Conservation (phyloP, 2,113 vertebrate species). For the Lepidothrix coronata region DNA sequence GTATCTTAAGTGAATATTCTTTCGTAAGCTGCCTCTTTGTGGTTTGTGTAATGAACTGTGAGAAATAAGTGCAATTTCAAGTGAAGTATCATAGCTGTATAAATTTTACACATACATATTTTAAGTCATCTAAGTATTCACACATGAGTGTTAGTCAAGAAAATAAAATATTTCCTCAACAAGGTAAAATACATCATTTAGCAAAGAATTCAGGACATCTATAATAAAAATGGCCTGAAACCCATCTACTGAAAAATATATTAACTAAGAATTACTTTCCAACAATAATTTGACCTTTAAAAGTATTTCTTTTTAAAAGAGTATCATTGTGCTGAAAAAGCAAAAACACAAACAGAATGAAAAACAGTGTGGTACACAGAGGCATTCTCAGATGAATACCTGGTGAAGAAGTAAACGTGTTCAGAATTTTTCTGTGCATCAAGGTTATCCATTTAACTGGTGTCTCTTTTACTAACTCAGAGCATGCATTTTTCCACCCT, state of each 20-base stretch:
- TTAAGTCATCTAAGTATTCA: background rate
- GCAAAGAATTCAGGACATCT: background rate
- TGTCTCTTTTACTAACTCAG: conserved; percentile 53
- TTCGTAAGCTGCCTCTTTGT: background rate
- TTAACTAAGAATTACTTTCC: conserved; percentile 9
- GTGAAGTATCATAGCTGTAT: background rate
- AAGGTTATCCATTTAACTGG: conserved; percentile 55
- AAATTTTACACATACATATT: background rate
- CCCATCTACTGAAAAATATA: background rate
- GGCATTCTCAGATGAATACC: conserved; percentile 35
- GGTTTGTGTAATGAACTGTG: background rate
- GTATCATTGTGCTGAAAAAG: conserved; percentile 30
- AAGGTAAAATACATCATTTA: background rate
- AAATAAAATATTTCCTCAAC: background rate
- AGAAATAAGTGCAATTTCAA: conserved; percentile 3
- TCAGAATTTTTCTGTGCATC: conserved; percentile 44
- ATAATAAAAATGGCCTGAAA: background rate
- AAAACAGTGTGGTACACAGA: background rate
- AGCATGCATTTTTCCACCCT: conserved; percentile 59
- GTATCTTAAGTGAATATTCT: background rate
- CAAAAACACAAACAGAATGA: conserved; percentile 40
- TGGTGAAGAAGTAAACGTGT: conserved; percentile 27
- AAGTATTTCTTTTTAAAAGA: conserved; percentile 11
- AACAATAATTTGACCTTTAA: conserved; percentile 1
- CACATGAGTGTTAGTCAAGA: background rate